phyloP scores from a whole-genome alignment of 2,113 vertebrate genomes.

The Azemiops feae region DNA sequence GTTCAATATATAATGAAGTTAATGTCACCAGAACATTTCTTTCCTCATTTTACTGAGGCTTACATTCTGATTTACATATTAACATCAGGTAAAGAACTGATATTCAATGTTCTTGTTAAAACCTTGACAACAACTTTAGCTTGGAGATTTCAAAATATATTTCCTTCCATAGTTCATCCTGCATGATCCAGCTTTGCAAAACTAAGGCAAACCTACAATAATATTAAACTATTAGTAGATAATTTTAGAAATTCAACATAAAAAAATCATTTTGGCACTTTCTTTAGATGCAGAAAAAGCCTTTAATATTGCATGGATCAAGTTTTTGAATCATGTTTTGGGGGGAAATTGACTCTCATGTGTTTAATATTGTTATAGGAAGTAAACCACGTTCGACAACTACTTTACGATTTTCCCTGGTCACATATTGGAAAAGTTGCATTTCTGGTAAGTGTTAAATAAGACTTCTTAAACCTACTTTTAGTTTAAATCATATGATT shows the following conservation, averaged over 20 bases:
- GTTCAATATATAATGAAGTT: neutral
- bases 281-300: neutral
- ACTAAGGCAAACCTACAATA: neutral
- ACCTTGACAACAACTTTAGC: neutral
- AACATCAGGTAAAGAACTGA: neutral
- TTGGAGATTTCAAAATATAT: neutral
- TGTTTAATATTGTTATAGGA: constrained; percentile 73
- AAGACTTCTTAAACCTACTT: rapidly evolving
- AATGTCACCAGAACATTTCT: neutral
- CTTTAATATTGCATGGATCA: neutral
- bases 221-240: neutral
- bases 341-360: neutral
- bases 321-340: neutral
- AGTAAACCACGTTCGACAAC: constrained; percentile 74
- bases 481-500: rapidly evolving
- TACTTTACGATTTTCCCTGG: constrained; percentile 89
- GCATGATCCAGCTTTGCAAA: neutral
- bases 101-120: neutral
- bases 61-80: neutral
- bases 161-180: neutral
- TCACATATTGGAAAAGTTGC: constrained; percentile 82
- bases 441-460: constrained; percentile 77
- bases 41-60: neutral
- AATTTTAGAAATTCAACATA: neutral
- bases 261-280: neutral